Evolutionary conservation across 1,140 invertebrate genomes (phyloP).

Genomic region (Liolophura sinensis): DNA sequence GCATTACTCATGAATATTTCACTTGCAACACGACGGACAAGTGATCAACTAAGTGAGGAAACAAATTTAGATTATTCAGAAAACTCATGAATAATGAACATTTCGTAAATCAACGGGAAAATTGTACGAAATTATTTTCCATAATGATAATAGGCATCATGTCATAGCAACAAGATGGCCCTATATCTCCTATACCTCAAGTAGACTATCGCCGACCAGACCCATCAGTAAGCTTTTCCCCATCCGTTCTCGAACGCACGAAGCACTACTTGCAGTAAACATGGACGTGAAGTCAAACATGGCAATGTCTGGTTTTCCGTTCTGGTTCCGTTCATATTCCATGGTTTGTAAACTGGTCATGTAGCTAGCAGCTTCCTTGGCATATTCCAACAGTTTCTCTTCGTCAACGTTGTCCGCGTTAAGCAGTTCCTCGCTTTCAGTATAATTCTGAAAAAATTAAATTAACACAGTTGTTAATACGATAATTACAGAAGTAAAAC

Average conservation of each 20-base stretch:
- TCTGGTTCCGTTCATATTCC: constrained; percentile 98
- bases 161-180: too few relatives aligned
- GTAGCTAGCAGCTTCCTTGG: constrained; percentile 93
- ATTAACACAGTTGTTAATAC: not conserved
- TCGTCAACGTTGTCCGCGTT: constrained; percentile 89
- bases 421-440: constrained; percentile 86
- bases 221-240: constrained; percentile 82
- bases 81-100: too few relatives aligned
- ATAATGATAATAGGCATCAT: too few relatives aligned
- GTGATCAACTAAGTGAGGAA: too few relatives aligned
- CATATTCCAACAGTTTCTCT: constrained; percentile 77
- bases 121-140: too few relatives aligned
- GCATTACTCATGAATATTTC: too few relatives aligned
- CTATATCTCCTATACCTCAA: constrained; percentile 71
- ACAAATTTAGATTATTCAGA: too few relatives aligned
- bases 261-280: constrained; percentile 96
- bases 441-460: constrained; percentile 71
- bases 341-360: constrained; percentile 89
- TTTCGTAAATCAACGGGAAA: too few relatives aligned
- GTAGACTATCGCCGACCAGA: constrained; percentile 92
- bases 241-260: constrained; percentile 74
- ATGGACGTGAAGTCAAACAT: constrained; percentile 99
- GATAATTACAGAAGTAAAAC: too few relatives aligned
- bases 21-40: too few relatives aligned
- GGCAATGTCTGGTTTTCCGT: constrained; percentile 96